Base-by-base conservation (phyloP, 2,888 invertebrate species). In the Ormyrus labotus region DNA sequence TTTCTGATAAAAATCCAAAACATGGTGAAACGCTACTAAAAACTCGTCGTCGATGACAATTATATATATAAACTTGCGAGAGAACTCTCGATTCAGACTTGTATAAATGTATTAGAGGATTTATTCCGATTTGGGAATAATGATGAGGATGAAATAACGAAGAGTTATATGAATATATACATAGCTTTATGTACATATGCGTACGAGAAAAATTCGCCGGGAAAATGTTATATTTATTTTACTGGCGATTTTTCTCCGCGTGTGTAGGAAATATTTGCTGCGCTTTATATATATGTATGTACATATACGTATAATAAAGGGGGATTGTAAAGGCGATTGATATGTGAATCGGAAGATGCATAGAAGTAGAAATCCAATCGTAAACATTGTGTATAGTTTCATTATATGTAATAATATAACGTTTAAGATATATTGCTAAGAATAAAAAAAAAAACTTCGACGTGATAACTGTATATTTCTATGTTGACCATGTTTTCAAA, bases 391-490 rank as follows among this genome's bases (percentile, higher is more conserved):
- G 84, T 85, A 85, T 85, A 87, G 85, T 84, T 84, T 86, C 84
- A 83, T 78, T 86, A 83, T 86, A 86, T 84, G 83, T 85, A 78
- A 83, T 76, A 80, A 83, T 83, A 34, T 34, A 80, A 79, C 3
- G 64, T 76, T 67, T 78, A 67, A 67, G 63, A 73, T 61, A 65
- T 13, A 34, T 34, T 34, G 60, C 51, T 65, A 57, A 63, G 34
- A 63, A 51, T 60, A 67, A 34, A 58, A 13, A 51, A 81, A 82
- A 63, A 75, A 81, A 83, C 61, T 78, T 87, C 85, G 83, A 87
- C 86, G 86, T 88, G 86, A 88, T 87, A 84, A 88, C 84, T 89
- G 87, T 88, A 89, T 89, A 90, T 90, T 88, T 89, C 87, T 89
- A 89, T 90, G 89, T 89, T 89, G 87, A 88, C 85, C 85, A 87